Percentiles rank a stretch among this genome's conserved stretches.
These are phyloP conservation scores for Margarornis squamiger DNA, from an alignment of 2,797 vertebrate genomes.

Conservation along the genomic window DNA sequence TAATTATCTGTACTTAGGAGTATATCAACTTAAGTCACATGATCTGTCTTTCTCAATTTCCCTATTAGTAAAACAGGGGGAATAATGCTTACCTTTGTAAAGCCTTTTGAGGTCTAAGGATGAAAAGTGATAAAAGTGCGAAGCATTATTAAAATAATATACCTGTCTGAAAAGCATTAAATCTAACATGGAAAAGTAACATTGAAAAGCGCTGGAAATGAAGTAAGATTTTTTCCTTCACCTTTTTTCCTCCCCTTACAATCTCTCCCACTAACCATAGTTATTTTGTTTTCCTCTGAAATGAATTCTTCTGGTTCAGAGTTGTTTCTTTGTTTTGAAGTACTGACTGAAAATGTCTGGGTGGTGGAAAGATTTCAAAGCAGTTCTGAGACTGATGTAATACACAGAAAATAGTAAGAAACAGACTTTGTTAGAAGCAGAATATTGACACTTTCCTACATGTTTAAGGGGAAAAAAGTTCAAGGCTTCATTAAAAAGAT, in stretches of 20 bases:
- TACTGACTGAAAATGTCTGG: not conserved
- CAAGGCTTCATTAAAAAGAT: not conserved
- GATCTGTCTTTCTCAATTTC: not conserved
- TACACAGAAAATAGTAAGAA: not conserved
- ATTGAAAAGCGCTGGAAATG: not conserved
- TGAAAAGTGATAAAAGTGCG: constrained; percentile 22
- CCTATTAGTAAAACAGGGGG: constrained; percentile 11
- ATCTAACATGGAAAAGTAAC: not conserved
- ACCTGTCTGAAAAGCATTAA: not conserved
- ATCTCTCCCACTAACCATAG: not conserved
- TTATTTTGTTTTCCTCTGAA: not conserved
- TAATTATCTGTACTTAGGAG: not conserved
- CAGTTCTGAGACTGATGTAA: not conserved
- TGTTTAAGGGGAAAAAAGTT: not conserved
- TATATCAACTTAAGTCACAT: not conserved
- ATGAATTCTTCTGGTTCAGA: not conserved
- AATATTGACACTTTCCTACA: not conserved
- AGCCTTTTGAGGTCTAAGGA: constrained; percentile 58
- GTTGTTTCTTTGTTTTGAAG: not conserved
- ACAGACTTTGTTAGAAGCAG: not conserved
- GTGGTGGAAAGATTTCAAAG: not conserved
- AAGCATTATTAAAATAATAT: constrained; percentile 43
- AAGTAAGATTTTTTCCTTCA: accelerated
- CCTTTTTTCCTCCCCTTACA: not conserved
- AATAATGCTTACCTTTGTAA: constrained; percentile 45